A percentile compares a stretch with the other conserved stretches of the same genome.
Evolutionary conservation across 2,888 invertebrate genomes (phyloP).

Genomic region (Parthenolecanium corni): DNA sequence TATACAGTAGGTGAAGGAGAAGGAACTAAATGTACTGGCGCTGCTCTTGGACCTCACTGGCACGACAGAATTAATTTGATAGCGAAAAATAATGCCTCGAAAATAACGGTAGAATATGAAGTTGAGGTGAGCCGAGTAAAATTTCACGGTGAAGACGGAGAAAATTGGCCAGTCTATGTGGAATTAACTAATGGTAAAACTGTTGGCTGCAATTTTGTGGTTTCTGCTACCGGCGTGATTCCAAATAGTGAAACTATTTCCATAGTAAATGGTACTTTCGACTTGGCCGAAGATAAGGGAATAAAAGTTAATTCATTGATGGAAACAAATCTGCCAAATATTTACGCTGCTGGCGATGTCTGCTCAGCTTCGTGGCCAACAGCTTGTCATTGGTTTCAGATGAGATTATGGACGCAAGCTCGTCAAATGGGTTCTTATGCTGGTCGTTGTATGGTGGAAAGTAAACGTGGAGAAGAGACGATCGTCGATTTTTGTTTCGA

Average conservation of each 20-base stretch:
- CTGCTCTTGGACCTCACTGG: constrained; percentile 97
- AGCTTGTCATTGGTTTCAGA: constrained; percentile 80
- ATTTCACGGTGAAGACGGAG: constrained; percentile 34
- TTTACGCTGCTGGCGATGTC: constrained; percentile 94
- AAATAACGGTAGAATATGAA: constrained; percentile 41
- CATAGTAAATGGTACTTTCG: constrained; percentile 42
- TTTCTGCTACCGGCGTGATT: constrained; percentile 90
- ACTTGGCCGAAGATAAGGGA: constrained; percentile 61
- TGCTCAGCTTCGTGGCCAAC: constrained; percentile 69
- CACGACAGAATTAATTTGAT: constrained; percentile 53
- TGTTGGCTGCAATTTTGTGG: constrained; percentile 73
- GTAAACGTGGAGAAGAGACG: constrained; percentile 49
- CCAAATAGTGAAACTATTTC: constrained; percentile 49
- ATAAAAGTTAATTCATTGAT: constrained; percentile 73
- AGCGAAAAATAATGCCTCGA: constrained; percentile 39
- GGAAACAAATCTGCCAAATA: constrained; percentile 60
- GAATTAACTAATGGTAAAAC: constrained; percentile 58
- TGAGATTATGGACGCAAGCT: constrained; percentile 96
- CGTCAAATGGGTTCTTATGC: constrained; percentile 93
- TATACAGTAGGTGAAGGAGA: constrained; percentile 39
- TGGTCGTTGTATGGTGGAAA: constrained; percentile 73
- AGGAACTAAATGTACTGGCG: constrained; percentile 52
- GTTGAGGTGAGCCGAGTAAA: constrained; percentile 41
- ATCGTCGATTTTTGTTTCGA: constrained; percentile 94
- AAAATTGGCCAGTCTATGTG: constrained; percentile 58